Base-by-base conservation (phyloP, 1,140 invertebrate genomes). In the Ptiloglossa arizonensis region DNA sequence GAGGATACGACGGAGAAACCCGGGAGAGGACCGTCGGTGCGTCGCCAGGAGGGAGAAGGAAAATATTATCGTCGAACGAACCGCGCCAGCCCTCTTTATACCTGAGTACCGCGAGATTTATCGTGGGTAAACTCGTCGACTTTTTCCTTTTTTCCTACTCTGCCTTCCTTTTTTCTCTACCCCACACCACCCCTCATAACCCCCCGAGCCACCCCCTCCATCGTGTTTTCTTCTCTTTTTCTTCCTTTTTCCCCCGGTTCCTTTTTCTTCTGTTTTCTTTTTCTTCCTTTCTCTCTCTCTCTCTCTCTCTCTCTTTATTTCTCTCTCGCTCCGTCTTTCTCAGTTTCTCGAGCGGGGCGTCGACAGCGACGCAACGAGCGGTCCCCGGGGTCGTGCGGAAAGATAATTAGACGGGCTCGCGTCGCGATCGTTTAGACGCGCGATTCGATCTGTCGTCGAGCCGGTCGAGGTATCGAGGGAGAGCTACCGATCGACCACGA, bases 21-120 rank as follows among this genome's bases (percentile, higher is more conserved):
- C 19, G 13, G 64, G 46, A 44, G 73, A 57, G 69, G 59, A 48
- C 19, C 8, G 8, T 2, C 35, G 64, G 24, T 0, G 13, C 1
- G 46, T 11, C 32, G 22, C n/a, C n/a, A 50, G 15, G 46, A 70
- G 48, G 22, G 48, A 46, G 64, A 68, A 32, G 57, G 63, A 13
- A 44, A 76, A 77, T 75, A 79, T 85, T 86, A 85, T 87, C 82
- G 77, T 72, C 69, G 71, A 59, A 35, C 64, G 60, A 77, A 74
- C 67, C 41, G n/a, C n/a, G 29, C 56, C 11, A 50, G 44, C 57
- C 56, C 85, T 81, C 79, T 75, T 68, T 85, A 56, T 86, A 86
- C 83, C 81, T 86, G 83, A 59, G 74, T 70, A 62, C 60, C 66
- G 68, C 62, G 70, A 67, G 85, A 86, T 86, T 86, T 86, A 86